A percentile compares a stretch with the other conserved stretches of the same genome.
Evolutionary conservation across 2,888 invertebrate species (phyloP).

Genomic region (Amiota mariae): DNA sequence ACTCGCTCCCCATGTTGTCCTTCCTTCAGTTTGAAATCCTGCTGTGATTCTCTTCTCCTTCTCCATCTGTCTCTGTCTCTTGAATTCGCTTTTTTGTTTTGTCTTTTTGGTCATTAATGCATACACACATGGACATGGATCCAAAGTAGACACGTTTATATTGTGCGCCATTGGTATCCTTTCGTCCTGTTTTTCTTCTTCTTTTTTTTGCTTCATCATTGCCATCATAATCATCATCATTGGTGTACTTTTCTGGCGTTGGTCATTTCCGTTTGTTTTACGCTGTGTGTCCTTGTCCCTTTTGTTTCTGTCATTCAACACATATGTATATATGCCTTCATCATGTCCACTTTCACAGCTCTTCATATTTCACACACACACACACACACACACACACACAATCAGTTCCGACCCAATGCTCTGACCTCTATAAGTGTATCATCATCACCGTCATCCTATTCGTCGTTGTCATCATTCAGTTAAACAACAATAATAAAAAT

Average conservation of each 20-base stretch:
- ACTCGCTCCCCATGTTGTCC: neutral
- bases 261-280: conserved; percentile 61
- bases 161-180: neutral
- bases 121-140: too few relatives aligned
- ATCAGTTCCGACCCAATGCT: neutral
- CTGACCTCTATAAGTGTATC: conserved; percentile 29
- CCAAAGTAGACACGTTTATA: too few relatives aligned
- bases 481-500: conserved; percentile 8
- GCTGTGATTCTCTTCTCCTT: conserved; percentile 1
- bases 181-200: conserved; percentile 27
- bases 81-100: conserved; percentile 46
- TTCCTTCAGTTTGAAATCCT: neutral
- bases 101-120: conserved; percentile 53
- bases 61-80: too few relatives aligned
- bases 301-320: conserved; percentile 25
- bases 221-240: neutral
- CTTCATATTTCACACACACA: too few relatives aligned
- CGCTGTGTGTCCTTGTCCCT: conserved; percentile 37
- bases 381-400: too few relatives aligned
- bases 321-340: neutral
- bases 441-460: conserved; percentile 11
- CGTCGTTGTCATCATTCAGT: neutral
- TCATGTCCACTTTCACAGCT: too few relatives aligned
- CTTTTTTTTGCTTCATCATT: conserved; percentile 33
- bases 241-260: conserved; percentile 46